Base-by-base conservation (phyloP, 2,888 invertebrate species). In the Chloroclystis v-ata region DNA sequence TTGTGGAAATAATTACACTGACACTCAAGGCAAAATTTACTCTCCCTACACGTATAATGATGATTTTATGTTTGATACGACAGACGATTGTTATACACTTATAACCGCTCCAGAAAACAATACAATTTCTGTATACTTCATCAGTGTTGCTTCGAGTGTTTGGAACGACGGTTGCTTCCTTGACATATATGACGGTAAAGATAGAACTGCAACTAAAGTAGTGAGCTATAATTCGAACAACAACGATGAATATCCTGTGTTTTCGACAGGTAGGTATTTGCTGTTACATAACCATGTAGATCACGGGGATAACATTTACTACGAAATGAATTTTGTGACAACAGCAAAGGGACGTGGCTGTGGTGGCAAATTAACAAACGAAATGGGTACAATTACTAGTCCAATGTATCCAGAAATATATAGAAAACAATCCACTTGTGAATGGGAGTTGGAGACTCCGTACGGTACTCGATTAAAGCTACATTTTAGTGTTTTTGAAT, bases 51-150 rank as follows among this genome's bases (percentile, higher is more conserved):
- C 24, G 5, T 35, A 8, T 26, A 26, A 16, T 7, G 14, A 25
- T 12, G 44, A 45, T 2, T 20, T 20, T 2, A 39, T 44, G 1
- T 25, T 40, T 11, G n/a, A 6, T 4, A 4, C 10, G 8, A n/a
- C n/a, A n/a, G 33, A 41, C 7, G 74, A 84, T 54, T 97, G 97
- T 69, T 87, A 86, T 55, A 89, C 92, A 0, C 89, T 89, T 3
- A 93, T 97, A 20, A 89, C 84, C 9, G 92, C 92, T 0, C 91
- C 92, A 1, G 85, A 68, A 60, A 94, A 91, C 71, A 82, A 82
- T 61, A 93, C 93, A 0, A 89, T 97, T 53, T 91, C 94, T 0
- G 61, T 94, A 0, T 96, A 94, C 62, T 81, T 88, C 47, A 50
- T 79, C 8, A 55, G 39, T 16, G 39, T 69, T 11, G n/a, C 13